Evolutionary conservation across 2,797 vertebrate species (phyloP), one percentile per base, ranked within the genome.

Genomic region (Antennarius maculatus): DNA sequence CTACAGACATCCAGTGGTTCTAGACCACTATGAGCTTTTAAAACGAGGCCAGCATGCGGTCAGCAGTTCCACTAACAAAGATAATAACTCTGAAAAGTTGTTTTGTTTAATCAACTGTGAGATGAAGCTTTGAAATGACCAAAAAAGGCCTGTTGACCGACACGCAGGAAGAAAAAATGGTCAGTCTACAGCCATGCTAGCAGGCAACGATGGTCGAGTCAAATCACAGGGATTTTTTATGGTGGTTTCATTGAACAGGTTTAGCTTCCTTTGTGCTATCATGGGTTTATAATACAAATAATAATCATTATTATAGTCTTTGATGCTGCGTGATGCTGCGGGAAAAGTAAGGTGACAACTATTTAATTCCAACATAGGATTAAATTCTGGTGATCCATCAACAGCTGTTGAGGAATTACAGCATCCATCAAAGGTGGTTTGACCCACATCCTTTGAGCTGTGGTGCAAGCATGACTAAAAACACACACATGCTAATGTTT

Each of bases 51-150:
- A 76, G 52, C 16, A 11, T 6, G 9, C 0, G 8, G 51, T 68
- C 43, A 63, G 51, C 29, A 41, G 69, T 61, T 73, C 62, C 78
- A 53, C 31, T 14, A 45, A 45, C 13, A 16, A 45, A 15, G 14
- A 50, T 6, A 49, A 57, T 31, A 9, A 13, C 7, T 55, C 48
- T 18, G 37, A 13, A 6, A 28, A 23, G 14, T 41, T 12, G 17
- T 47, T 61, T 47, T 48, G n/a, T 31, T 47, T 43, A n/a, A 15
- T 48, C 7, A 41, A 43, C 5, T 59, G 18, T 49, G 29, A 69
- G 54, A 54, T 9, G 17, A 27, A n/a, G 31, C 41, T 63, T 55
- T 51, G 14, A 47, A 4, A 41, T 0, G 3, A 50, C 14, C 53
- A 28, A 14, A 60, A 9, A 1, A 14, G 47, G 18, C 18, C 15